Evolutionary conservation across 2,888 invertebrate genomes (phyloP).

Genomic region (Eucriotettix oculatus): DNA sequence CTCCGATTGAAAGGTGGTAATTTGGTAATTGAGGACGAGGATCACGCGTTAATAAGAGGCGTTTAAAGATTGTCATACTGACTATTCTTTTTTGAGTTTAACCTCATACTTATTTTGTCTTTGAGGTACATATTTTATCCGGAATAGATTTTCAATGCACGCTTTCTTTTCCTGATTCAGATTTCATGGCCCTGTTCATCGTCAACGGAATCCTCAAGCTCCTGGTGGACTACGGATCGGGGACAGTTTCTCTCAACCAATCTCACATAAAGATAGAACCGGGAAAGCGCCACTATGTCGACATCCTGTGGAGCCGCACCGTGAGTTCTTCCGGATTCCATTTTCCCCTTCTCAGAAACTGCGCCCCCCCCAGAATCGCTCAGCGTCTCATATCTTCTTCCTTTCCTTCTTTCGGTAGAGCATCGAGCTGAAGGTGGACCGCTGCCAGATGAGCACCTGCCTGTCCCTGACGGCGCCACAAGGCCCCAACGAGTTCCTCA

Average conservation of each 20-base stretch:
- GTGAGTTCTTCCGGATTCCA: constrained; percentile 18
- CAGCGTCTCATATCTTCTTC: no score
- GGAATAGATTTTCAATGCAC: no score
- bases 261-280: constrained; percentile 58
- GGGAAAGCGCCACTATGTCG: constrained; percentile 74
- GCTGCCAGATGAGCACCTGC: constrained; percentile 51
- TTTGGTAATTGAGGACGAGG: no score
- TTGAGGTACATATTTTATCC: no score
- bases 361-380: no score
- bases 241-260: constrained; percentile 53
- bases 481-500: constrained; percentile 56
- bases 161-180: constrained; percentile 21
- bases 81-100: no score
- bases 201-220: constrained; percentile 67
- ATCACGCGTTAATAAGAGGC: no score
- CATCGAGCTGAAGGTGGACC: constrained; percentile 64
- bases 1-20: no score
- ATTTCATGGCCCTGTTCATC: constrained; percentile 82
- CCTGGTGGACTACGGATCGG: constrained; percentile 75
- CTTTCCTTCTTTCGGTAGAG: constrained; percentile 19
- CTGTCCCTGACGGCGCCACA: constrained; percentile 52
- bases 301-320: constrained; percentile 44
- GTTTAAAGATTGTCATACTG: no score
- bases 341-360: no score
- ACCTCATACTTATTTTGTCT: no score